Base-by-base conservation (phyloP, 2,797 vertebrate species). In the Pitangus sulphuratus region DNA sequence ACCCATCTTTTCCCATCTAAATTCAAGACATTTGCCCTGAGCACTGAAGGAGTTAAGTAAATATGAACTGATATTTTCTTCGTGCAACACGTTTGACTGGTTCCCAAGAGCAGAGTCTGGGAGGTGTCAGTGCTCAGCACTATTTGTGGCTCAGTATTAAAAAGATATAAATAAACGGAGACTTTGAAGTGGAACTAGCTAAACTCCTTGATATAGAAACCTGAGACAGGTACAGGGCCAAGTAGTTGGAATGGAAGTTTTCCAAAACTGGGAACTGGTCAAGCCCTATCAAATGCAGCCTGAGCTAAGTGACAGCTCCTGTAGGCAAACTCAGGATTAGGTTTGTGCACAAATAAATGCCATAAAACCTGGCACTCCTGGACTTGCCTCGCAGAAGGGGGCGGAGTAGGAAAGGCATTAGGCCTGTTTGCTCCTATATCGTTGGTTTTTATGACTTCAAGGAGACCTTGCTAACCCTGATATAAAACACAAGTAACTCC, bases 161-260 rank as follows among this genome's bases (percentile, higher is more conserved):
- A 89, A 83, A 84, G 75, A 93, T 93, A 94, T 70, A 97, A 97
- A 97, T 96, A 96, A 92, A 60, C 19, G 60, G 62, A 74, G 42
- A 45, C 69, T 90, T 87, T 78, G 78, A 96, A 95, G 53, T 90
- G 39, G 69, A 95, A 89, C 47, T 81, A 83, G 44, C 68, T 90
- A 71, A 86, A 84, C 56, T 86, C 44, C 93, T 90, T 91, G 61
- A 91, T 76, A 79, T 2, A 87, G 87, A 92, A 93, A 78, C 78
- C 18, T 56, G 83, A 89, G 68, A 35, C 75, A 96, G 93, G 89
- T 96, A 88, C 40, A 51, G 69, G 66, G 78, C 82, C 78, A 76
- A 95, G 54, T 50, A 84, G 84, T 17, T 74, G 72, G 44, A 60
- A 56, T 84, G 66, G 83, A 72, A 91, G 64, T 91, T 96, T 94